phyloP scores from a whole-genome alignment of 1,140 invertebrate species.

The Phymorhynchus buccinoides region DNA sequence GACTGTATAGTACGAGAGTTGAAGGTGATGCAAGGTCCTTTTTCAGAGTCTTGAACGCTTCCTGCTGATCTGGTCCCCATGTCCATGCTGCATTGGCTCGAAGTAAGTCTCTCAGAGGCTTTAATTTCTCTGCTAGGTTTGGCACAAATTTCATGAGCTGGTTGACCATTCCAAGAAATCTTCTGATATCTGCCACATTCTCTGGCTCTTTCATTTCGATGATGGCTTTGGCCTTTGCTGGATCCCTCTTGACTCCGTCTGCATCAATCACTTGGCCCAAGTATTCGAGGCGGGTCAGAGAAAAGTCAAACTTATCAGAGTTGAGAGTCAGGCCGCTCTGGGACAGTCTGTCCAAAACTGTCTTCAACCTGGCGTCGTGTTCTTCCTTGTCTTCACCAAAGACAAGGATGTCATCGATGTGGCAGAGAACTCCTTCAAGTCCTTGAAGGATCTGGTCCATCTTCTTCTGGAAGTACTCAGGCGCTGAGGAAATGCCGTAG shows the following conservation, averaged over 20 bases:
- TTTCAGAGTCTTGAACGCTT: constrained; percentile 40
- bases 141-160: constrained; percentile 40
- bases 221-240: constrained; percentile 60
- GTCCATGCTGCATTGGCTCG: constrained; percentile 33
- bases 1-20: constrained; percentile 43
- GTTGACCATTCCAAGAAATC: constrained; percentile 39
- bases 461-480: constrained; percentile 38
- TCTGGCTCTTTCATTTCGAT: constrained; percentile 60
- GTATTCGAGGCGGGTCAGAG: constrained; percentile 28
- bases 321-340: constrained; percentile 64
- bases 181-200: constrained; percentile 28
- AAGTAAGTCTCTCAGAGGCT: constrained; percentile 42
- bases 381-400: constrained; percentile 47
- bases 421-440: constrained; percentile 15
- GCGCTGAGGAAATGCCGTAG: constrained; percentile 2
- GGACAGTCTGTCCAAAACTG: constrained; percentile 53
- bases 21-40: constrained; percentile 24
- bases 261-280: constrained; percentile 39
- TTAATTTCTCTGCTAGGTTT: constrained; percentile 28
- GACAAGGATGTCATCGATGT: constrained; percentile 61
- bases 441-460: constrained; percentile 46
- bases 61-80: constrained; percentile 40
- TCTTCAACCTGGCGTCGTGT: constrained; percentile 48
- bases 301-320: constrained; percentile 68
- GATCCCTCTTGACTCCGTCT: constrained; percentile 57